These are phyloP conservation scores for Rhinella marina DNA, from an alignment of 2,797 vertebrate species.

Conservation along the genomic window DNA sequence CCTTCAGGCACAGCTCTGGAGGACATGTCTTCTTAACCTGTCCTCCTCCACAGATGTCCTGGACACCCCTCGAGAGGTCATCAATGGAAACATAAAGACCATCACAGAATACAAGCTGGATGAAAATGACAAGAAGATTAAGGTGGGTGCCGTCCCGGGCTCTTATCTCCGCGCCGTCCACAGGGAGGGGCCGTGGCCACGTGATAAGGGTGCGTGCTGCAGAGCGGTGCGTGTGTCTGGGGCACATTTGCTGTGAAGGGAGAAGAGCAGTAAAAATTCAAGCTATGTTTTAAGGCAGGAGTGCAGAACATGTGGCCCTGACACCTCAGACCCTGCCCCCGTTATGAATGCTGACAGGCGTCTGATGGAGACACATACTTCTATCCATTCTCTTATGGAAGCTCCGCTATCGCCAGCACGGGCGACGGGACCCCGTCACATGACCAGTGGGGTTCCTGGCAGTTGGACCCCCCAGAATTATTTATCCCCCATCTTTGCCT, in stretches of 20 bases:
- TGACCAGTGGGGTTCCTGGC: too few species aligned
- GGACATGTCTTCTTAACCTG: not conserved
- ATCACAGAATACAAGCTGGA: conserved; percentile 93
- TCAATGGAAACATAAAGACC: conserved; percentile 94
- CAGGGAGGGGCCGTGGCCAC: not conserved
- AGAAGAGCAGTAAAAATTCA: too few species aligned
- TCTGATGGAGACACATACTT: too few species aligned
- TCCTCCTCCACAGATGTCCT: conserved; percentile 15
- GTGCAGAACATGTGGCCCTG: too few species aligned
- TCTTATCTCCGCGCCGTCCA: not conserved
- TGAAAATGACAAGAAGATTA: conserved; percentile 90
- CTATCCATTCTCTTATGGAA: too few species aligned
- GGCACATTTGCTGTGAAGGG: not conserved
- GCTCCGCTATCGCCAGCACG: too few species aligned
- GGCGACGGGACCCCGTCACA: too few species aligned
- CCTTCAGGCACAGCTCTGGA: not conserved
- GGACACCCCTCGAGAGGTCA: conserved; percentile 82
- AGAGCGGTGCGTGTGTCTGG: not conserved
- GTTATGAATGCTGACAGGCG: too few species aligned
- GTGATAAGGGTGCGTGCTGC: not conserved
- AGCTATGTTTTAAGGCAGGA: too few species aligned
- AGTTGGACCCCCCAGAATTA: too few species aligned
- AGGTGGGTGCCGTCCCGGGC: conserved; percentile 73
- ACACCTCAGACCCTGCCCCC: too few species aligned
- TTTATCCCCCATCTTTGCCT: too few species aligned